Evolutionary conservation across 2,797 vertebrate genomes (phyloP).

Genomic region (Aldrovandia affinis): DNA sequence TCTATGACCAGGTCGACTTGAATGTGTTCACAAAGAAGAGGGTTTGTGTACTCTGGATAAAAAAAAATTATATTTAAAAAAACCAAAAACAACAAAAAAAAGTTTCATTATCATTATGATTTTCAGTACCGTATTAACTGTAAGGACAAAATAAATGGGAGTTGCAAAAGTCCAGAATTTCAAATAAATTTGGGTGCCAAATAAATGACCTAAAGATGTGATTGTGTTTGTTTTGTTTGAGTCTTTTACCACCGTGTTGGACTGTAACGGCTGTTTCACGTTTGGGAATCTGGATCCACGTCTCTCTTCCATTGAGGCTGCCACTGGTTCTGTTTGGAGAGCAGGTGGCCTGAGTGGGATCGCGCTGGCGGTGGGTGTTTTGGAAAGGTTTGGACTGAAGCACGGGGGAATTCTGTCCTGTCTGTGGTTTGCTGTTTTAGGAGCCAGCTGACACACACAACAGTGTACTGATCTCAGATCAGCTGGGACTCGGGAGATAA

Average conservation of each 20-base stretch:
- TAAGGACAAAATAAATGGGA: constrained; percentile 43
- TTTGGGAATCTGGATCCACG: not conserved
- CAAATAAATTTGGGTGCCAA: constrained; percentile 69
- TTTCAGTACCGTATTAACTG: constrained; percentile 41
- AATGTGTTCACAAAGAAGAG: constrained; percentile 38
- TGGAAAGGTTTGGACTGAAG: not conserved
- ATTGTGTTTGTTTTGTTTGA: not conserved
- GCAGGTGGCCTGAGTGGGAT: not conserved
- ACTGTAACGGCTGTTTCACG: not conserved
- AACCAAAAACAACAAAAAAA: constrained; percentile 12
- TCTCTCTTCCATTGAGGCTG: not conserved
- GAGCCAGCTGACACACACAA: not conserved
- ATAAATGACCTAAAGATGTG: constrained; percentile 39
- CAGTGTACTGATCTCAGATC: not conserved
- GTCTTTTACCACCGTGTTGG: not conserved
- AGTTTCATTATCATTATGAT: constrained; percentile 33
- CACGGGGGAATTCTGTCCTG: not conserved
- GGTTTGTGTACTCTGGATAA: constrained; percentile 29
- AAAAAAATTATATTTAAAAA: constrained; percentile 30
- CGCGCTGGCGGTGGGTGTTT: not conserved
- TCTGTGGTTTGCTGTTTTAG: not conserved
- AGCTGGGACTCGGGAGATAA: no score
- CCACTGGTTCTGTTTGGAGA: constrained; percentile 39
- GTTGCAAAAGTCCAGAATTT: constrained; percentile 55
- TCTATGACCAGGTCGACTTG: constrained; percentile 39